phyloP scores from a whole-genome alignment of 2,888 invertebrate species.

The Zelleria hepariella region DNA sequence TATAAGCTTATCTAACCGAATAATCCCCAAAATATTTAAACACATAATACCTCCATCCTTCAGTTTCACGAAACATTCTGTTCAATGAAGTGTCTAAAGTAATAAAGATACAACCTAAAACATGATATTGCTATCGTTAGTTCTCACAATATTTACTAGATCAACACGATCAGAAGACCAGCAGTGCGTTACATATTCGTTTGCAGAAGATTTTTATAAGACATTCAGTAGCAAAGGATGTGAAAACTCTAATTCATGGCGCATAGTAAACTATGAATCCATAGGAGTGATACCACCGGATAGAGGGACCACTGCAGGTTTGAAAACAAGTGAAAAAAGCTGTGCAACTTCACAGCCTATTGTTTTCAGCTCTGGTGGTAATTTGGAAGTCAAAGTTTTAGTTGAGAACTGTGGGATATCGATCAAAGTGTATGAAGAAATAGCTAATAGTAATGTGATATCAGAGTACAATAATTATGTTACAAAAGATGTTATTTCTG shows the following conservation, averaged over 20 bases:
- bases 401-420: background rate
- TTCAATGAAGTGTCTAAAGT: background rate
- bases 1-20: background rate
- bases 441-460: background rate
- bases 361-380: conserved; percentile 15
- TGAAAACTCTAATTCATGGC: conserved; percentile 13
- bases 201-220: conserved; percentile 13
- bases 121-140: background rate
- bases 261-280: conserved; percentile 11
- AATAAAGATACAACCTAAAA: background rate
- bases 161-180: conserved; percentile 6
- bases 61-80: background rate
- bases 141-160: background rate
- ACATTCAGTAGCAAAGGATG: conserved; percentile 15
- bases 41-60: background rate
- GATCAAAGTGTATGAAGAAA: background rate
- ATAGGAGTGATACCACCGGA: conserved; percentile 6
- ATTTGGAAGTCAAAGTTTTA: conserved; percentile 19
- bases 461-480: background rate
- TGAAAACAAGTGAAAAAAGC: conserved; percentile 18
- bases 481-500: background rate
- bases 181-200: conserved; percentile 18
- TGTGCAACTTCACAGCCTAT: conserved; percentile 21
- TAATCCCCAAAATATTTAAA: background rate
- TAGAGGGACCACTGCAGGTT: conserved; percentile 11